phyloP scores from a whole-genome alignment of 2,113 vertebrate genomes.

The Lepus americanus region DNA sequence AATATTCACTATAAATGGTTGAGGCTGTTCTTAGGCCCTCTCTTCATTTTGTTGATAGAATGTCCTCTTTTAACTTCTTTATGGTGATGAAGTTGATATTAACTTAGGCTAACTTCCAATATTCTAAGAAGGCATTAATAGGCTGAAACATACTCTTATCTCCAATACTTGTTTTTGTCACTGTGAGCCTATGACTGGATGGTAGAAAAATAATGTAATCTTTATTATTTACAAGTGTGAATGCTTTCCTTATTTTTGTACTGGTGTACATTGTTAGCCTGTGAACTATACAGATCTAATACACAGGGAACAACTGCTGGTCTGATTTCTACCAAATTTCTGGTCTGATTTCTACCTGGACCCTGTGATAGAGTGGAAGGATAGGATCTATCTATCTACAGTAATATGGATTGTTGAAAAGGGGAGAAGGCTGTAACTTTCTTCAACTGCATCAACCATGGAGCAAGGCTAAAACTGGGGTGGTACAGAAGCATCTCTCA shows the following conservation, averaged over 20 bases:
- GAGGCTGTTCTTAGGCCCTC: not conserved
- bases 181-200: not conserved
- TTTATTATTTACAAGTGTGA: not conserved
- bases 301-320: not conserved
- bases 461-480: not conserved
- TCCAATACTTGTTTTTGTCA: not conserved
- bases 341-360: too few relatives aligned
- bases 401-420: not conserved
- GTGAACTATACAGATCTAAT: not conserved
- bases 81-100: not conserved
- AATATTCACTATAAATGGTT: not conserved
- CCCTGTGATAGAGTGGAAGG: too few relatives aligned
- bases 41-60: not conserved
- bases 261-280: not conserved
- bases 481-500: not conserved
- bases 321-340: not conserved
- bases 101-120: constrained; percentile 8
- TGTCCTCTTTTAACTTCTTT: not conserved
- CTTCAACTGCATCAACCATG: not conserved
- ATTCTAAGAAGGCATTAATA: not conserved
- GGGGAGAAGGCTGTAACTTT: not conserved
- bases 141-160: not conserved
- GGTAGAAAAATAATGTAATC: not conserved
- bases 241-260: not conserved
- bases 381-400: constrained; percentile 13